Evolutionary conservation across 2,113 vertebrate genomes (phyloP).

Genomic region (Cheilinus undulatus): DNA sequence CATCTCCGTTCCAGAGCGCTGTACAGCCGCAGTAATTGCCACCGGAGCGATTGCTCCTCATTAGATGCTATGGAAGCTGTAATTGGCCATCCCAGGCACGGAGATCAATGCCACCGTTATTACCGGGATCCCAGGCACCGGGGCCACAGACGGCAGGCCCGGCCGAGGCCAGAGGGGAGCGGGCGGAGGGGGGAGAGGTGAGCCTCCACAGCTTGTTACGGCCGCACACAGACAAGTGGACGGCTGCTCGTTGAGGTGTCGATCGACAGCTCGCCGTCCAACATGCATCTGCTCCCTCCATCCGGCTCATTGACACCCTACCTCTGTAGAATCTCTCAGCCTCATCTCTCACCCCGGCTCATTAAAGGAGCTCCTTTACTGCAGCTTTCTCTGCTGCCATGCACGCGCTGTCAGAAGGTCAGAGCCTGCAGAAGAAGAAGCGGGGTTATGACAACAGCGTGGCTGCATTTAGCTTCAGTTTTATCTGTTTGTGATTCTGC

Average conservation of each 20-base stretch:
- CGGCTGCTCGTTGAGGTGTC: conserved; percentile 41
- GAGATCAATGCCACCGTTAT: conserved; percentile 80
- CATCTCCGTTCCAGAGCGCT: conserved; percentile 37
- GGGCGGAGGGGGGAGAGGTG: conserved; percentile 1
- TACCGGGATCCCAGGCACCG: conserved; percentile 64
- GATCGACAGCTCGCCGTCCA: conserved; percentile 52
- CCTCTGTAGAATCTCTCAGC: conserved; percentile 17
- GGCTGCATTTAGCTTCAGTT: neutral
- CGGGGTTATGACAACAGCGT: neutral
- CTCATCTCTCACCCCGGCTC: conserved; percentile 48
- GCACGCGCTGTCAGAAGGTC: conserved; percentile 37
- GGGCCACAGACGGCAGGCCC: conserved; percentile 49
- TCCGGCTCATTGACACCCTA: conserved; percentile 52
- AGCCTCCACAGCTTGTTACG: conserved; percentile 66
- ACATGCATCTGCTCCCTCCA: conserved; percentile 38
- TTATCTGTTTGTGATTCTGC: neutral
- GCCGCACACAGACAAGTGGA: conserved; percentile 17
- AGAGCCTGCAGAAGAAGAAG: conserved; percentile 1
- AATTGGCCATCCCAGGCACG: conserved; percentile 76
- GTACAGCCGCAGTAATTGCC: conserved; percentile 76
- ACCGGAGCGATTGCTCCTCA: conserved; percentile 77
- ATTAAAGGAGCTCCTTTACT: conserved; percentile 45
- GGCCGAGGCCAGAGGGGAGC: conserved; percentile 60
- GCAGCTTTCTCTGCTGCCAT: conserved; percentile 17
- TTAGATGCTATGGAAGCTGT: conserved; percentile 79